Conservation (phyloP, 1,140 invertebrate genomes). For the Drosophila teissieri region DNA sequence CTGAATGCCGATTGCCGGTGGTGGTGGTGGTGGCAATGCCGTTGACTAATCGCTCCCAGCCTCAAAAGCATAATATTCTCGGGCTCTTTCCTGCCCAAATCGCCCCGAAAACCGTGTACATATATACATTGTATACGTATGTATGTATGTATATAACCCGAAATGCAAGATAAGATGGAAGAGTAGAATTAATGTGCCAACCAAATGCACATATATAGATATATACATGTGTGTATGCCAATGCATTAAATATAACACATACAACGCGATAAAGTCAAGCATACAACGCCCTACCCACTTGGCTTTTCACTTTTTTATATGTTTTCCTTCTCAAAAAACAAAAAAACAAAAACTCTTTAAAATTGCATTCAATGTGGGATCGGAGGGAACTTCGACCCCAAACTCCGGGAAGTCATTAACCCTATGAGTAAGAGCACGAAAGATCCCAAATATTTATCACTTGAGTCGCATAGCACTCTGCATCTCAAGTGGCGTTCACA, state of each 20-base stretch:
- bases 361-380: slow-evolving; percentile 27
- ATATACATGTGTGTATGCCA: slow-evolving; percentile 10
- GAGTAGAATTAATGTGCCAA: slow-evolving; percentile 21
- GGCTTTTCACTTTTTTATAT: background rate
- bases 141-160: background rate
- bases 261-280: slow-evolving; percentile 30
- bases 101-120: background rate
- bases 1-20: background rate
- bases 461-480: background rate
- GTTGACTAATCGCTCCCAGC: slow-evolving; percentile 18
- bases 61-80: background rate
- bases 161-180: slow-evolving; percentile 26
- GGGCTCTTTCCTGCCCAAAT: background rate
- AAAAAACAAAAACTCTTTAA: slow-evolving; percentile 36
- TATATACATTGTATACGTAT: too few species aligned
- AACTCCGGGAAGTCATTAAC: slow-evolving; percentile 22
- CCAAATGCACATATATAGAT: slow-evolving; percentile 12
- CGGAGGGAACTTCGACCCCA: slow-evolving; percentile 16
- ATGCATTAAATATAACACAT: slow-evolving; percentile 17
- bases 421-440: slow-evolving; percentile 15
- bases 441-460: slow-evolving; percentile 2
- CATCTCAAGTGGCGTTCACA: background rate
- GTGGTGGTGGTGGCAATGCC: slow-evolving; percentile 15
- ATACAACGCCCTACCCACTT: slow-evolving; percentile 16
- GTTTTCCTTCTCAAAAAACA: slow-evolving; percentile 9